Evolutionary conservation across 2,113 vertebrate genomes (phyloP), one percentile per base, ranked within the genome.

Genomic region (Sander lucioperca): DNA sequence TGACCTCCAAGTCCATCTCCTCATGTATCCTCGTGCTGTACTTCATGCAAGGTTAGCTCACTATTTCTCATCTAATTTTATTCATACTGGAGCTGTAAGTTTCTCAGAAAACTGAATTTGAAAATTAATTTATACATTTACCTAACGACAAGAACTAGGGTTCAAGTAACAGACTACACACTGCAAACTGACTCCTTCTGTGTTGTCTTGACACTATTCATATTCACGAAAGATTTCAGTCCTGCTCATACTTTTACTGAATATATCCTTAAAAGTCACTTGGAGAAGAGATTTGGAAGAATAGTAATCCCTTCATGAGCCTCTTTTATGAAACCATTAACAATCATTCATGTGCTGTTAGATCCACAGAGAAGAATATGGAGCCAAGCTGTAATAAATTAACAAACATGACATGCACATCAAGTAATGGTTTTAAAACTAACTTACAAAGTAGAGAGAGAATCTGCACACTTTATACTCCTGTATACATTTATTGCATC

Each of bases 11-110:
- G 81, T 92, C 94, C 23, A 96, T 99, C 87, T 99, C 97, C 58
- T 94, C 89, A 36, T 98, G 96, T 91, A 96, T 99, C 71, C 94
- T 99, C 43, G 69, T 97, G 56, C 95, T 99, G 67, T 99, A 99
- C 61, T 36, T 99, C 82, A 95, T 99, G 96, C 97, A 99, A 96
- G 97, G 98, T 99, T 63, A 82, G 88, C 50, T 43, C 21, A 39
- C 16, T 3, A 5, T 50, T 67, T 54, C 3, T 67, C 0, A 54
- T 25, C 7, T 33, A 43, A 50, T n/a, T 45, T 3, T 21, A 13
- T 62, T 69, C 15, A 54, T 11, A 47, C 6, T 19, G 2, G 2
- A 13, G 12, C 39, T 51, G 27, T 30, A 25, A 11, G 0, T 1
- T 78, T 61, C 36, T 56, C 5, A 4, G 16, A 39, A 54, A 69